Base-by-base conservation (phyloP, 2,113 vertebrate genomes). In the Muntiacus muntjak region DNA sequence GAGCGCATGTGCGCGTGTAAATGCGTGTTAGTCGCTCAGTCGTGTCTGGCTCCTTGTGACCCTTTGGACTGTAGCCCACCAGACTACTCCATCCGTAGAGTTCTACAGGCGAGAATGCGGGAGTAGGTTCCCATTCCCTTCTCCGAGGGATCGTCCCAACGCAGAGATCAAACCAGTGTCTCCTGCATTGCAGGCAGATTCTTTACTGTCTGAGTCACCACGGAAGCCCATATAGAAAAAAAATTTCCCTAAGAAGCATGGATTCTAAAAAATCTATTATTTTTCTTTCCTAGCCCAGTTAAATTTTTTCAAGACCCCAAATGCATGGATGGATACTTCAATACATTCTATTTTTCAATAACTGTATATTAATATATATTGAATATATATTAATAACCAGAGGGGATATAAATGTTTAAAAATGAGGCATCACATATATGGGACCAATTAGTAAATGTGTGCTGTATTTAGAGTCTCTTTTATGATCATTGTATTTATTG, bases 1-100 rank as follows among this genome's bases (percentile, higher is more conserved):
- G 36, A 74, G 21, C 21, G 6, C 0, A 1, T 25, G 36, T 74
- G 23, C 21, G 26, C 2, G 71, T 43, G 7, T 74, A 14, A 14
- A 7, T 25, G 21, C 13, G 3, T 74, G 36, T 74, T 19, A 74
- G 11, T 43, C 1, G 1, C 71, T 26, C 36, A 43, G 21, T 25
- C 7, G 0, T 43, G 17, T 25, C 71, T 74, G 71, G 43, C 21
- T 43, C 71, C 43, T 43, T 74, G 36, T 2, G 12, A 25, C 19
- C 11, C 71, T 43, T 40, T 74, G 23, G 21, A 43, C 36, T 43
- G 6, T 76, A 76, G 23, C 71, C 71, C 71, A 76, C 71, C 11
- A 74, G 5, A 14, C 71, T 74, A 3, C 36, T 76, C 23, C 43
- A 43, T 43, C 36, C 71, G 26, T 26, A 26, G 36, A 43, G 7